A percentile compares a stretch with the other conserved stretches of the same genome.
These are phyloP conservation scores for Drosophila formosana DNA, from an alignment of 2,888 invertebrate species.

Conservation along the genomic window DNA sequence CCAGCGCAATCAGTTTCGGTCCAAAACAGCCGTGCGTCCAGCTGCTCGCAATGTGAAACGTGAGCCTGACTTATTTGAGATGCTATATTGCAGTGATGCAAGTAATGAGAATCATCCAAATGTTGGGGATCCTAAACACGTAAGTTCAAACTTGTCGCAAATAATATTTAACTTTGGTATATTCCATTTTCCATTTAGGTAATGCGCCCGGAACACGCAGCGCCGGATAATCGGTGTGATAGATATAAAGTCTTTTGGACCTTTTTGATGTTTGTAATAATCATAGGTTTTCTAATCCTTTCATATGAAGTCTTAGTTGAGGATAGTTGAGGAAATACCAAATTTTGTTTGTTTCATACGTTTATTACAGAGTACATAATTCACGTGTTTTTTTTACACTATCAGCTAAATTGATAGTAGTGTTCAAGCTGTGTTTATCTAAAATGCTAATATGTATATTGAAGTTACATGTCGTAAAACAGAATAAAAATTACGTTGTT, in stretches of 20 bases:
- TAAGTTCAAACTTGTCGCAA: not conserved
- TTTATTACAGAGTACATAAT: slow-evolving; percentile 43
- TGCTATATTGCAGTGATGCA: slow-evolving; percentile 2
- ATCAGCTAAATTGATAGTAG: slow-evolving; percentile 32
- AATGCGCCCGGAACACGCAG: not conserved
- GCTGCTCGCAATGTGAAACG: not conserved
- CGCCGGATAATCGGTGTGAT: not conserved
- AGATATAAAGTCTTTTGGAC: not conserved
- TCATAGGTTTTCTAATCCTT: not conserved
- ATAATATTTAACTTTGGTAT: too few species aligned
- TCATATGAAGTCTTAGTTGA: not conserved
- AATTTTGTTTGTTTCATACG: slow-evolving; percentile 21
- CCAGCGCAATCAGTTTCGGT: not conserved
- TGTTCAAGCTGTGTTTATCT: slow-evolving; percentile 10
- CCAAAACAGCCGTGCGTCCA: not conserved
- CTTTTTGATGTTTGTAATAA: not conserved
- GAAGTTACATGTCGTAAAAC: slow-evolving; percentile 13
- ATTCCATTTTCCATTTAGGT: not conserved
- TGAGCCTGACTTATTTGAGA: slow-evolving; percentile 5
- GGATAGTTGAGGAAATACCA: not conserved
- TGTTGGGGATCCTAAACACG: not conserved
- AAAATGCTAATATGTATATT: slow-evolving; percentile 23
- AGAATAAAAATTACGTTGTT: slow-evolving; percentile 9
- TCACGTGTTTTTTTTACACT: slow-evolving; percentile 13
- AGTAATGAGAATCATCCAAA: not conserved